phyloP scores from a whole-genome alignment of 2,113 vertebrate species.

The Rhegmatorhina hoffmannsi region DNA sequence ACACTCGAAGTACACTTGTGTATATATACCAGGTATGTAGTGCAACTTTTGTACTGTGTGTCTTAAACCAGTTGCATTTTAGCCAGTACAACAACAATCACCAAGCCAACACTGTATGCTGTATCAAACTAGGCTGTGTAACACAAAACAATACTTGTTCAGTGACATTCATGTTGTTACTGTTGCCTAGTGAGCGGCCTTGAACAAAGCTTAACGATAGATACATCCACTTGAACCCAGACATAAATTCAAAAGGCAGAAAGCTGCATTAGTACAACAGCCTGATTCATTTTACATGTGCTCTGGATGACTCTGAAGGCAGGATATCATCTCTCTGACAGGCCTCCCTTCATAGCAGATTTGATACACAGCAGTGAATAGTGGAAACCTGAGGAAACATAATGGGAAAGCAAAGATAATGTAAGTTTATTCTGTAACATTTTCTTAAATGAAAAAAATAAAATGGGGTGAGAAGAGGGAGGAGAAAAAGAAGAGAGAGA shows the following conservation, averaged over 20 bases:
- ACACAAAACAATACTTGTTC: neutral
- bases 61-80: neutral
- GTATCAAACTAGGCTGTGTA: neutral
- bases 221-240: neutral
- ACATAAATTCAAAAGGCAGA: neutral
- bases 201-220: neutral
- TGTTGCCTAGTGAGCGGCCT: neutral
- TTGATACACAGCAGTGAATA: constrained; percentile 85
- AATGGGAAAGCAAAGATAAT: neutral
- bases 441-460: neutral
- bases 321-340: constrained; percentile 83
- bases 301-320: constrained; percentile 87
- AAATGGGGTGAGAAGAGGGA: neutral
- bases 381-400: constrained; percentile 78
- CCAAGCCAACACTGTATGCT: neutral
- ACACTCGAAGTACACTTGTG: neutral
- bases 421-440: neutral
- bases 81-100: neutral
- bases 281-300: constrained; percentile 71
- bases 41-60: neutral
- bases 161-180: neutral
- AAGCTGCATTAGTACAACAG: neutral
- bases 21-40: neutral
- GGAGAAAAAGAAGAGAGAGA: neutral
- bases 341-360: constrained; percentile 87